Conservation (phyloP, 2,888 invertebrate genomes). For the Argyresthia goedartella region DNA sequence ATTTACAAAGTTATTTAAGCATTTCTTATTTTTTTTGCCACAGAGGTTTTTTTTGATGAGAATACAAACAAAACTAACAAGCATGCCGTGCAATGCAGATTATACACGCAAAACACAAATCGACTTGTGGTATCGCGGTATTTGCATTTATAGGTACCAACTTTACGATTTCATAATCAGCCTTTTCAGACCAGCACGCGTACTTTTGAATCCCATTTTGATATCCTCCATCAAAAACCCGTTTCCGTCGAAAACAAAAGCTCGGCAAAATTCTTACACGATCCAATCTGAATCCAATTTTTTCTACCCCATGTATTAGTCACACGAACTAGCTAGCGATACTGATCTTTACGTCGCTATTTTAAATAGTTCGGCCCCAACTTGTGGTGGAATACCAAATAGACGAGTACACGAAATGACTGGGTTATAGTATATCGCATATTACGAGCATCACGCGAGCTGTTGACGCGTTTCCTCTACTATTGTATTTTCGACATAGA, state of each 20-base stretch:
- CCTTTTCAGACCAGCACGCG: no score
- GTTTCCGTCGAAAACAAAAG: constrained; percentile 56
- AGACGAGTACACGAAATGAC: background rate
- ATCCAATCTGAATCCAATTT: constrained; percentile 67
- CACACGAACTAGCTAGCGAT: constrained; percentile 31
- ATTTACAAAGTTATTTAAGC: no score
- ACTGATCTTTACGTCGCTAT: constrained; percentile 14
- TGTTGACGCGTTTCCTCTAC: constrained; percentile 13
- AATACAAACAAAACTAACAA: no score
- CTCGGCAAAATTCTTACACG: constrained; percentile 56
- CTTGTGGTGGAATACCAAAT: no score
- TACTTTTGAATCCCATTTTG: constrained; percentile 44
- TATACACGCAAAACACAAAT: no score
- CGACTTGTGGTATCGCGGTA: no score
- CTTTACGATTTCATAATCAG: no score
- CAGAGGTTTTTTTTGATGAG: no score
- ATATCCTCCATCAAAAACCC: constrained; percentile 59
- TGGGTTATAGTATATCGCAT: constrained; percentile 13
- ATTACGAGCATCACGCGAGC: constrained; percentile 19
- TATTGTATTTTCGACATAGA: constrained; percentile 1
- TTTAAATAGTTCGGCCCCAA: no score
- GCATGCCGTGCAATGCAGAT: no score
- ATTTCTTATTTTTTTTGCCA: no score
- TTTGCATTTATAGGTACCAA: no score
- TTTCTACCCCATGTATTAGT: constrained; percentile 39